Evolutionary conservation across 2,113 vertebrate genomes (phyloP).

Genomic region (Indri indri): DNA sequence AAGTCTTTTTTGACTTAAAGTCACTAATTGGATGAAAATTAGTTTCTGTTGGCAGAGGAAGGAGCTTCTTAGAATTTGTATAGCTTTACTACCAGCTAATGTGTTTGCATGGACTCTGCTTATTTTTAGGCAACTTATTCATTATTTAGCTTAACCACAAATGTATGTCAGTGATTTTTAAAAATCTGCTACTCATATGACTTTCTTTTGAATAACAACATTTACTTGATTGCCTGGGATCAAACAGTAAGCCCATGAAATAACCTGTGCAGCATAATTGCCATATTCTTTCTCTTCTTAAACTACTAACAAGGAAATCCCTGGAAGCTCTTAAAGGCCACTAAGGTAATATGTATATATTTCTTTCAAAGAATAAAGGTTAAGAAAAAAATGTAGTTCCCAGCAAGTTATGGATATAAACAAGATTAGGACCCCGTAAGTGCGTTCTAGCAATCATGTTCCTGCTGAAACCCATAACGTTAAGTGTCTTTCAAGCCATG

Average conservation of each 20-base stretch:
- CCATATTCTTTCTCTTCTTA: constrained; percentile 13
- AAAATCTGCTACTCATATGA: not conserved
- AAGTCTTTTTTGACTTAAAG: not conserved
- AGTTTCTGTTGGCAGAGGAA: not conserved
- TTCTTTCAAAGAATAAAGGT: constrained; percentile 47
- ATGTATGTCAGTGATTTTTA: not conserved
- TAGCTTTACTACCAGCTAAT: not conserved
- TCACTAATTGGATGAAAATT: not conserved
- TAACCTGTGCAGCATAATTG: not conserved
- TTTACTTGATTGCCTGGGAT: not conserved
- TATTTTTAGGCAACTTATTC: not conserved
- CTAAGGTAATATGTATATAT: constrained; percentile 36
- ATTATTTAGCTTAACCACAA: not conserved
- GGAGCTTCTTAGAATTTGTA: not conserved
- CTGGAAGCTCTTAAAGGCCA: constrained; percentile 26
- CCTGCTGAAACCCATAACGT: constrained; percentile 55
- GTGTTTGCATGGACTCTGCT: not conserved
- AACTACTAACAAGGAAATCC: not conserved
- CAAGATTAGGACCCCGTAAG: constrained; percentile 42
- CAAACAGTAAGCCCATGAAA: not conserved
- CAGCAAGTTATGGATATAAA: constrained; percentile 31
- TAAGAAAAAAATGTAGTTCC: constrained; percentile 41
- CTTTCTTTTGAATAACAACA: not conserved
- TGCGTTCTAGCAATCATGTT: constrained; percentile 43
- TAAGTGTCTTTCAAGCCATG: constrained; percentile 55